A percentile compares a stretch with the other conserved stretches of the same genome.
phyloP scores from a whole-genome alignment of 2,888 invertebrate species.

The Seira ritae region DNA sequence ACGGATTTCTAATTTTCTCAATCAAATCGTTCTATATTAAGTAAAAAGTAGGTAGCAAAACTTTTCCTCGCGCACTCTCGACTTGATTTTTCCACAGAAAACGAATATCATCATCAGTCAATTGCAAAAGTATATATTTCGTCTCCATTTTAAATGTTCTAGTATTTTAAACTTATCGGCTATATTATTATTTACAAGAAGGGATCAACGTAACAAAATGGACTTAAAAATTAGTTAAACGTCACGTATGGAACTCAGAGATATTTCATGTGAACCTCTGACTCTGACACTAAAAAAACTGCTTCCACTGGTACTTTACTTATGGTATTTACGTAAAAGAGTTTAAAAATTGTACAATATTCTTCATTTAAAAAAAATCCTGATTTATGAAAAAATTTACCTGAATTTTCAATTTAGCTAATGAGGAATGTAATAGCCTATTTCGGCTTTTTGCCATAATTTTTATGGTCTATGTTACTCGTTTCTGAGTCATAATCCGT shows the following conservation, averaged over 20 bases:
- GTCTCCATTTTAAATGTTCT: too few species aligned
- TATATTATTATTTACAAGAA: too few species aligned
- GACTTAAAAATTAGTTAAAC: neutral
- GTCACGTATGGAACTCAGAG: neutral
- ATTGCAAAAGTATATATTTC: too few species aligned
- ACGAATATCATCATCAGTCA: too few species aligned
- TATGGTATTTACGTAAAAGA: neutral
- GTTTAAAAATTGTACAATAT: neutral
- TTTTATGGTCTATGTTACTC: slow-evolving; percentile 48
- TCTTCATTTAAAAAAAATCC: neutral
- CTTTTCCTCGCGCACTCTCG: too few species aligned
- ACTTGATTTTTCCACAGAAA: too few species aligned
- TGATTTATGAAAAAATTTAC: neutral
- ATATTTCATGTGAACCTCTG: neutral
- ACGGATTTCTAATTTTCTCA: too few species aligned
- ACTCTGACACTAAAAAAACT: too few species aligned
- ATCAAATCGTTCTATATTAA: too few species aligned
- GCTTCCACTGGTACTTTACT: neutral
- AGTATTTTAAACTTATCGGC: too few species aligned
- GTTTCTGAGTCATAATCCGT: slow-evolving; percentile 57
- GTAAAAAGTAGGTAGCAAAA: too few species aligned
- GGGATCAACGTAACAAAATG: neutral
- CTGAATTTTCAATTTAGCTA: neutral
- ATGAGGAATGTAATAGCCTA: too few species aligned
- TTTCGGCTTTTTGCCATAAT: slow-evolving; percentile 65